Conservation (phyloP, 1,140 invertebrate genomes). For the Scylla paramamosain region DNA sequence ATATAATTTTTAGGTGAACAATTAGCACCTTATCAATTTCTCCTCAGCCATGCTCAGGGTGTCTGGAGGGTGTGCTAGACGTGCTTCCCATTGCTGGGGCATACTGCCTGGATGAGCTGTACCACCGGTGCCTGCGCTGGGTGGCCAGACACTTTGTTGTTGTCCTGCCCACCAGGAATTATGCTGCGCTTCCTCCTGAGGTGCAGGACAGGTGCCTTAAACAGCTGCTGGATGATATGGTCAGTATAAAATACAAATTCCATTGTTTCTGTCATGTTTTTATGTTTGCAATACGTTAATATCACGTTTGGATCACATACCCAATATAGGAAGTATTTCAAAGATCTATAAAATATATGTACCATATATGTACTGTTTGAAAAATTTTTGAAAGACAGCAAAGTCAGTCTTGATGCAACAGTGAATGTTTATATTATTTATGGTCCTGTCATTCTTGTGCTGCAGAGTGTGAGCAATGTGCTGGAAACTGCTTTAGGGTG, state of each 20-base stretch:
- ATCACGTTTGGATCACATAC: too few species aligned
- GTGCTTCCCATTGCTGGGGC: conserved; percentile 79
- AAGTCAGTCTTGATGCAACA: too few species aligned
- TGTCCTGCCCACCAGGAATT: conserved; percentile 80
- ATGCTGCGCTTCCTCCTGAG: conserved; percentile 79
- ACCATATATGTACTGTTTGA: too few species aligned
- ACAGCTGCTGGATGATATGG: conserved; percentile 78
- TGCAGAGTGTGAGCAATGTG: conserved; percentile 84
- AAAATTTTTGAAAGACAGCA: too few species aligned
- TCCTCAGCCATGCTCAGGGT: conserved; percentile 79
- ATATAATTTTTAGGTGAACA: background rate
- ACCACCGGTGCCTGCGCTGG: conserved; percentile 79
- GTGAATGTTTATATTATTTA: too few species aligned
- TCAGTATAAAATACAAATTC: conserved; percentile 26
- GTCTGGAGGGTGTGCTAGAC: conserved; percentile 79
- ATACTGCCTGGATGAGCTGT: conserved; percentile 79
- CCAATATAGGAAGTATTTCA: too few species aligned
- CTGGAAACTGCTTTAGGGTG: conserved; percentile 86
- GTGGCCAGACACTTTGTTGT: conserved; percentile 80
- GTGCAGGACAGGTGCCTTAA: conserved; percentile 78
- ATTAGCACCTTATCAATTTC: background rate
- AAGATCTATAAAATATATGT: too few species aligned
- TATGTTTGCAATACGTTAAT: background rate
- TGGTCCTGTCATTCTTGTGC: background rate
- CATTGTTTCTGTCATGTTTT: background rate